Evolutionary conservation across 2,888 invertebrate species (phyloP), one percentile per base, ranked within the genome.

Genomic region (Diarsia rubi): DNA sequence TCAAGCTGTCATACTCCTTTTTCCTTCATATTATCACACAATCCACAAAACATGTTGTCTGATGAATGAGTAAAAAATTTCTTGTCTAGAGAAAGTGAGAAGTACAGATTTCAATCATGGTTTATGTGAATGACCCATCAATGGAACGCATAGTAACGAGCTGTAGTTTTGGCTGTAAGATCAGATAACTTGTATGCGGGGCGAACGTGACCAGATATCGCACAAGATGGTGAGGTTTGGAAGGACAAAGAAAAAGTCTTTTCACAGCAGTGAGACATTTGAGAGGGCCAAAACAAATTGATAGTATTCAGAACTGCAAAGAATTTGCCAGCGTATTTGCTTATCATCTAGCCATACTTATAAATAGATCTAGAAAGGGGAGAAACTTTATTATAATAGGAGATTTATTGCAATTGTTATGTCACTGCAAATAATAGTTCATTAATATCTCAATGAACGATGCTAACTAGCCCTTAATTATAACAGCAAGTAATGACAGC

Each of bases 361-460:
- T 47, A 47, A 54, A 45, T 21, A 3, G 3, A 21, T 45, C 1
- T 0, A 6, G 2, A 75, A 19, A 54, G 8, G 19, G 24, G 24
- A 31, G 24, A 31, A 76, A 37, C 31, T 24, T 75, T 78, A 42
- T 49, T 27, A 0, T n/a, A 42, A 69, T 54, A 62, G 5, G 19
- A 12, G 1, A 31, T 72, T 79, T 27, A 37, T 49, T 45, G n/a
- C 44, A 37, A 71, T 79, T 4, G 3, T 44, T 24, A 67, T 14
- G 14, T 60, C 21, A 37, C 4, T 44, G 27, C 1, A n/a, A 37
- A 79, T n/a, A 31, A 12, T 8, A 45, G 37, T 3, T 52, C 0
- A 79, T 44, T 45, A 52, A 37, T 16, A 73, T 37, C 12, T 31
- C 42, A 73, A 73, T 47, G 1, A n/a, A 62, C 44, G 14, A 60